Percentiles rank a stretch among this genome's conserved stretches.
These are phyloP conservation scores for Callopanchax toddi DNA, from an alignment of 2,113 vertebrate species.

Conservation along the genomic window DNA sequence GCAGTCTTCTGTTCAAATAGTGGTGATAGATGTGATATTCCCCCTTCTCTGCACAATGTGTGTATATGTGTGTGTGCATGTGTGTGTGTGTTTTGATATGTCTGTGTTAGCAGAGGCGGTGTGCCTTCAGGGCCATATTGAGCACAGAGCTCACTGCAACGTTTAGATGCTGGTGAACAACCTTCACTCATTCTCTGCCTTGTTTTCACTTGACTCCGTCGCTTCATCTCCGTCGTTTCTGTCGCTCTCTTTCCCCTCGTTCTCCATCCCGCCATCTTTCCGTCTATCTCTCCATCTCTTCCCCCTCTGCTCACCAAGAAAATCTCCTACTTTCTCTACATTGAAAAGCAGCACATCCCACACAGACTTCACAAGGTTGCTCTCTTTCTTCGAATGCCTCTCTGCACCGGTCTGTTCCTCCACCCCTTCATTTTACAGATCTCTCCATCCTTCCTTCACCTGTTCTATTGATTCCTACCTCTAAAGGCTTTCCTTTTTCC, in stretches of 20 bases:
- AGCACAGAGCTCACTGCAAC: slow-evolving; percentile 74
- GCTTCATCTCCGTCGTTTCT: slow-evolving; percentile 24
- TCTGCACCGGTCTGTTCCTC: slow-evolving; percentile 49
- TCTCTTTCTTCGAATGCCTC: slow-evolving; percentile 63
- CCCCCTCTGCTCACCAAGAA: slow-evolving; percentile 51
- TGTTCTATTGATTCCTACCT: slow-evolving; percentile 55
- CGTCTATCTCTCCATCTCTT: slow-evolving; percentile 5
- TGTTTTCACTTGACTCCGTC: slow-evolving; percentile 43
- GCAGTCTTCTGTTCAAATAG: slow-evolving; percentile 73
- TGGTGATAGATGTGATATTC: slow-evolving; percentile 73
- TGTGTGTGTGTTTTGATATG: slow-evolving; percentile 50
- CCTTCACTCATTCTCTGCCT: slow-evolving; percentile 66
- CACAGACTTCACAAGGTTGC: slow-evolving; percentile 76
- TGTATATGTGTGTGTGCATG: slow-evolving; percentile 20
- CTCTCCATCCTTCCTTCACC: slow-evolving; percentile 57
- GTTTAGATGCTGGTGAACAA: slow-evolving; percentile 73
- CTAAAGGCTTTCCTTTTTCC: slow-evolving; percentile 50
- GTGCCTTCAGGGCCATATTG: slow-evolving; percentile 78
- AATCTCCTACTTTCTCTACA: slow-evolving; percentile 56
- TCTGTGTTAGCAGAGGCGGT: slow-evolving; percentile 76
- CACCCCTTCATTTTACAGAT: slow-evolving; percentile 51
- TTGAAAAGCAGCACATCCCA: slow-evolving; percentile 72
- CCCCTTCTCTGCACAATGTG: slow-evolving; percentile 26
- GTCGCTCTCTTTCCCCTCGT: slow-evolving; percentile 11
- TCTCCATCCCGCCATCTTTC: slow-evolving; percentile 18